Percentiles rank a stretch among this genome's conserved stretches.
These are phyloP conservation scores for Macrostomum lignano DNA, from an alignment of 1,140 invertebrate genomes.

Conservation along the genomic window DNA sequence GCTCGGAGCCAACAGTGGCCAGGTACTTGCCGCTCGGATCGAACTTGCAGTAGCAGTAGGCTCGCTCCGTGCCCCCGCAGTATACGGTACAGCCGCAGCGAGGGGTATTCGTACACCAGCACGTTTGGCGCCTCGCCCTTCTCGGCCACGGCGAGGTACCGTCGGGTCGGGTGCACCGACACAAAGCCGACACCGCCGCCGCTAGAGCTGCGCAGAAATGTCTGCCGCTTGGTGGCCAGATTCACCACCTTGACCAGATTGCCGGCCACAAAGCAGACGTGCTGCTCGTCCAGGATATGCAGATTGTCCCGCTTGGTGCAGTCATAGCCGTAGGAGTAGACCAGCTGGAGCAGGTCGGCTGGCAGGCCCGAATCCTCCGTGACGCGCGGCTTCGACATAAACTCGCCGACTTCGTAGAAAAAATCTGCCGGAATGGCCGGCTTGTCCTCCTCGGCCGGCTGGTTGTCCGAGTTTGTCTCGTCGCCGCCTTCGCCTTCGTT, in stretches of 20 bases:
- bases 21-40: constrained; percentile 48
- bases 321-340: constrained; percentile 55
- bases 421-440: constrained; percentile 16
- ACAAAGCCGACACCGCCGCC: constrained; percentile 42
- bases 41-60: constrained; percentile 44
- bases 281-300: constrained; percentile 39
- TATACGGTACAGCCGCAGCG: constrained; percentile 39
- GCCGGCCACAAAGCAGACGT: constrained; percentile 45
- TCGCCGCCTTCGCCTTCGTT: background rate
- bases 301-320: constrained; percentile 49
- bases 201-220: constrained; percentile 39
- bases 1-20: constrained; percentile 48
- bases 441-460: constrained; percentile 9
- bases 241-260: constrained; percentile 48
- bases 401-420: constrained; percentile 19
- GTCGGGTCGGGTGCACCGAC: constrained; percentile 33
- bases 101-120: constrained; percentile 51
- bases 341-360: constrained; percentile 14
- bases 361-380: constrained; percentile 19
- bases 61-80: constrained; percentile 41
- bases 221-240: constrained; percentile 32
- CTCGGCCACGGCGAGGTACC: constrained; percentile 48
- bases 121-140: constrained; percentile 40
- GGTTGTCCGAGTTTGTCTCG: background rate
- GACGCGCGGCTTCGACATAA: constrained; percentile 14